Base-by-base conservation (phyloP, 2,888 invertebrate genomes). In the Cordylochernes scorpioides region DNA sequence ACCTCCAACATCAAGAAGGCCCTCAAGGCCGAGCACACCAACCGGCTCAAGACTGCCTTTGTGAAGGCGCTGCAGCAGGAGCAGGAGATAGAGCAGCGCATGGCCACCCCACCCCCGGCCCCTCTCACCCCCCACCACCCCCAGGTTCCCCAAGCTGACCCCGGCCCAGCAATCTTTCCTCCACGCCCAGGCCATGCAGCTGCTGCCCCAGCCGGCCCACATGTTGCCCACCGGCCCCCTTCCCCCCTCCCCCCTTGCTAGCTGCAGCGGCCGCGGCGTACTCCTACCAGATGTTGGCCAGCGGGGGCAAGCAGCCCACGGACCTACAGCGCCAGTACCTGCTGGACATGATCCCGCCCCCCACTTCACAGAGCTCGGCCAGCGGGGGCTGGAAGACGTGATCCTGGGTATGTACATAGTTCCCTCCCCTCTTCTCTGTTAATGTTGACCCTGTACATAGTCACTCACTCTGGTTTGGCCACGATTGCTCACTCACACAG, bases 61-160 rank as follows among this genome's bases (percentile, higher is more conserved):
- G 84, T 88, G 9, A 91, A 94, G 57, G 91, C 94, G 17, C 59
- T 91, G 38, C 88, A 91, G 52, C 86, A 86, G 57, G 91, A 91
- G 53, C 91, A 94, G 57, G 94, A 91, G 61, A 88, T 88, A 42
- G 88, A 91, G 55, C 74, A 78, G 46, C 66, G 78, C 42, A 59
- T 82, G 46, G 64, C 65, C 49, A 39, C 38, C 18, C 38, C 46
- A 16, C 34, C 44, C 19, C 41, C 46, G 32, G 42, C 36, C 17
- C 21, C 31, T 12, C 18, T 30, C 14, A 32, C 33, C 33, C 27
- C 42, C n/a, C 32, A 30, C 9, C 80, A 56, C 71, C 70, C 17
- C 80, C 80, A 25, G n/a, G n/a, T n/a, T 45, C 35, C 35, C 47
- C 36, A 41, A 41, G 27, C 25, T 41, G 25, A 38, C 42, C 22